A percentile compares a stretch with the other conserved stretches of the same genome.
Evolutionary conservation across 2,113 vertebrate species (phyloP).

Genomic region (Salvator merianae): DNA sequence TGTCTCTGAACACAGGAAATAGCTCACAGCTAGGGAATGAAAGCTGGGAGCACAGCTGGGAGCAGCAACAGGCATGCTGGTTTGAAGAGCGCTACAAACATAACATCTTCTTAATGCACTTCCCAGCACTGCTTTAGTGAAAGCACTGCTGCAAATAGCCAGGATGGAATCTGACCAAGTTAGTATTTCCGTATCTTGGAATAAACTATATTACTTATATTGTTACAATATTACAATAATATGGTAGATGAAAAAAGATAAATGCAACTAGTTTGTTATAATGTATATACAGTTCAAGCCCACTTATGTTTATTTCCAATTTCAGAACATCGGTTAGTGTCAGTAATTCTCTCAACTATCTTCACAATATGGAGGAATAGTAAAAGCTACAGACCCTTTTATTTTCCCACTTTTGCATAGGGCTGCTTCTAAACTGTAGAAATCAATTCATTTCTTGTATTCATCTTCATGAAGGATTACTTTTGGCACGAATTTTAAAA

Average conservation of each 20-base stretch:
- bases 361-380: neutral
- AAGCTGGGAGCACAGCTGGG: too few species aligned
- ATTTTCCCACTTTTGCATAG: fast-evolving
- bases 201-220: neutral
- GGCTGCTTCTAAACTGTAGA: neutral
- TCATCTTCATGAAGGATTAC: neutral
- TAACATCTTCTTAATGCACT: too few species aligned
- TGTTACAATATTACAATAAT: neutral
- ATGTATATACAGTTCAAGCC: neutral
- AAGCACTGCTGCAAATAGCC: too few species aligned
- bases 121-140: too few species aligned
- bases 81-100: too few species aligned
- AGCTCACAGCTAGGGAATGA: too few species aligned
- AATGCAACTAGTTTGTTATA: neutral
- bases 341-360: neutral
- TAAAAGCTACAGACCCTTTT: neutral
- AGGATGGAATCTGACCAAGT: too few species aligned
- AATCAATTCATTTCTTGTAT: neutral
- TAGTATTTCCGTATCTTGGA: neutral
- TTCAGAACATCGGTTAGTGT: neutral
- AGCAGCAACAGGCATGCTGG: too few species aligned
- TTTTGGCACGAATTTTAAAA: neutral
- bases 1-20: too few species aligned
- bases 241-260: neutral
- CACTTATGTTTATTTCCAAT: neutral